phyloP scores from a whole-genome alignment of 2,888 invertebrate genomes.

The Heliconius aoede region DNA sequence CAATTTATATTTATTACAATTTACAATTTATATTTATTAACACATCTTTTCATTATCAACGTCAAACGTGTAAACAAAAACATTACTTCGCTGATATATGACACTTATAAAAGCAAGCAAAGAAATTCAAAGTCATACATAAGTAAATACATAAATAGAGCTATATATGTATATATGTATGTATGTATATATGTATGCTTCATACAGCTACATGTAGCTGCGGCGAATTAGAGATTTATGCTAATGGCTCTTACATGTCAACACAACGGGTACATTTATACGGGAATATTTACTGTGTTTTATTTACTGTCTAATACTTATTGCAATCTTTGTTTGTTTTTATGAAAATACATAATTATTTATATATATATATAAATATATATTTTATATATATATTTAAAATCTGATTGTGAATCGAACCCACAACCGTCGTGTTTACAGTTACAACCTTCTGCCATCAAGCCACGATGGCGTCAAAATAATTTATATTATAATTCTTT shows the following conservation, averaged over 20 bases:
- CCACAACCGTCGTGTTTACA: no score
- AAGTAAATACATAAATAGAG: neutral
- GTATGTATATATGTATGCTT: neutral
- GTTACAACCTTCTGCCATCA: no score
- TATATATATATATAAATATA: no score
- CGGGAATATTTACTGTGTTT: conserved; percentile 8
- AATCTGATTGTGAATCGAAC: no score
- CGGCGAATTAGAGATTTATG: conserved; percentile 26
- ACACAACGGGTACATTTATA: neutral
- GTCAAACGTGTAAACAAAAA: neutral
- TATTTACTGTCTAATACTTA: no score
- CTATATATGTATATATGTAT: no score
- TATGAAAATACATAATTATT: neutral
- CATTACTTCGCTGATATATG: neutral
- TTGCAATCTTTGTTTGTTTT: neutral
- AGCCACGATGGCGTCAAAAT: no score
- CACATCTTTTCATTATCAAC: neutral
- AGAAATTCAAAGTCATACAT: neutral
- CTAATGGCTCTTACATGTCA: conserved; percentile 30
- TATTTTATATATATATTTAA: no score
- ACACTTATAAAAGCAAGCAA: neutral
- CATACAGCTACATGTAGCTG: conserved; percentile 8
- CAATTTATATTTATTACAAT: no score
- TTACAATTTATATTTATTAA: no score
- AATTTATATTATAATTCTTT: no score